These are phyloP conservation scores for Athripsodes cinereus DNA, from an alignment of 2,888 invertebrate species.

Conservation along the genomic window DNA sequence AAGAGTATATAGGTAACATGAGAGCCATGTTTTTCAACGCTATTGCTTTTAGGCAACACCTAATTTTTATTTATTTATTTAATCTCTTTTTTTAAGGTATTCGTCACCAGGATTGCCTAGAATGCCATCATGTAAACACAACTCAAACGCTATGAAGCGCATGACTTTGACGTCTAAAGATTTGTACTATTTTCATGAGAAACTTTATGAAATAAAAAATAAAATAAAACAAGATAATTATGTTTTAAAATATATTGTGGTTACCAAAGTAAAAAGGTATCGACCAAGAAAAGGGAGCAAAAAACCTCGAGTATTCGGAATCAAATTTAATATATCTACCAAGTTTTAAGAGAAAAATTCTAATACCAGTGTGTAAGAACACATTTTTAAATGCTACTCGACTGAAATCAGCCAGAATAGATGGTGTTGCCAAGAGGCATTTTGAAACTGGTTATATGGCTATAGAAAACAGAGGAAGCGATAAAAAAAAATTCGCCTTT, in stretches of 20 bases:
- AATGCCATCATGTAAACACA: not conserved
- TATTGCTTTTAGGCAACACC: no score
- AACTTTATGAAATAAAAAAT: not conserved
- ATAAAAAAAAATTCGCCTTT: not conserved
- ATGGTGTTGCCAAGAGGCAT: not conserved
- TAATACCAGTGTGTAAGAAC: not conserved
- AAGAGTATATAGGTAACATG: no score
- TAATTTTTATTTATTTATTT: no score
- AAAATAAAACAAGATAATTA: not conserved
- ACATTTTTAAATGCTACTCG: not conserved
- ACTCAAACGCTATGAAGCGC: not conserved
- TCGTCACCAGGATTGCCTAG: not conserved
- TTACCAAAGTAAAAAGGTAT: not conserved
- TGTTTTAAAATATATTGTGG: not conserved
- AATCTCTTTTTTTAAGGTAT: not conserved
- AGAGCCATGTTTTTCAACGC: no score
- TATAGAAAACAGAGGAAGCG: not conserved
- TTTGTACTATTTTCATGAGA: not conserved
- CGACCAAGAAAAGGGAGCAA: not conserved
- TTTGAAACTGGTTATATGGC: not conserved
- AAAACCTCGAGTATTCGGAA: not conserved
- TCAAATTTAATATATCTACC: no score
- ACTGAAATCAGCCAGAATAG: not conserved
- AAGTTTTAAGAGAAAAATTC: no score
- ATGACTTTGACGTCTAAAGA: not conserved